Base-by-base conservation (phyloP, 1,140 invertebrate genomes). In the Mamestra configurata region DNA sequence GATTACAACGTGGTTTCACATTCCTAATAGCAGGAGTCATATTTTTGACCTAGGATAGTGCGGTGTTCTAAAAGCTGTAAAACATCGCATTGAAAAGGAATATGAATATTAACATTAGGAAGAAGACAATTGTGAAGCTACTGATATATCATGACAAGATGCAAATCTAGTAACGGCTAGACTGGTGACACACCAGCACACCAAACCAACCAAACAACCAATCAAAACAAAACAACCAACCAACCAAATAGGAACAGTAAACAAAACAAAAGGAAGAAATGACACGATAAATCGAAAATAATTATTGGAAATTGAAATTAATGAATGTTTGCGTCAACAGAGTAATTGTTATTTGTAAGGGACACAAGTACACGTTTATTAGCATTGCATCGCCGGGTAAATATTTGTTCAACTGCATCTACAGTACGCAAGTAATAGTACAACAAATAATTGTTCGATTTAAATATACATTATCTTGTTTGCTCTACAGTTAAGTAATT, bases 261-360 rank as follows among this genome's bases (percentile, higher is more conserved):
- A 61, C 57, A 35, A 59, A n/a, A 61, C 57, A 18, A 61, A 40
- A 4, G 2, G 35, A 66, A 66, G 35, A 66, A 22, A 22, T 66
- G 7, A 66, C 11, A 40, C 18, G 11, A 66, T 4, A 10, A 40
- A 40, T 66, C 13, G 18, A 22, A 37, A 66, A 40, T 66, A 66
- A 40, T 40, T 18, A 66, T 66, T 40, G 7, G 61, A 20, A 66
- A 66, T 66, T 64, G n/a, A 64, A 64, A 64, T 64, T 40, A n/a
- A 66, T 61, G 27, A 37, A 35, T 66, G 61, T 40, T 40, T 40
- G 35, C 61, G 61, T 66, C 61, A 66, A 66, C 61, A 22, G n/a
- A 22, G 18, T 66, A 5, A 66, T 66, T 66, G 61, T 66, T 66
- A 66, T 66, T 22, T 11, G 27, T 57, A 64, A 35, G 59, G 59